Evolutionary conservation across 1,140 invertebrate genomes (phyloP), one percentile per base, ranked within the genome.

Genomic region (Thaumetopoea pityocampa): DNA sequence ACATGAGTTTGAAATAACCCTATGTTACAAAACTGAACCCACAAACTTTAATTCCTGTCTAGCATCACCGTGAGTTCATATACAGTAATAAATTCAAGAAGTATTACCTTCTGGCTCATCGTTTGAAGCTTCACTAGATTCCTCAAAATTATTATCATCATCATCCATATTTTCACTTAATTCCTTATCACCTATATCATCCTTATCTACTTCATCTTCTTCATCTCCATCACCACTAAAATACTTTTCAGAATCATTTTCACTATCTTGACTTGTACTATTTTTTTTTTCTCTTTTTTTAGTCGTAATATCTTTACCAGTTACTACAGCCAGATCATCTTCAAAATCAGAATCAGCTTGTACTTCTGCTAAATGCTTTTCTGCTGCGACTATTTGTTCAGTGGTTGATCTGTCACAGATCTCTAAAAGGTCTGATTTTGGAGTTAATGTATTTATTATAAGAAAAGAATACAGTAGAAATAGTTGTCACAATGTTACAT

Each of bases 381-480:
- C 90, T 16, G 88, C 87, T 56, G 87, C 84, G 5, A 88, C 83
- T 16, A 88, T 83, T 54, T 87, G 86, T 65, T 90, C 88, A 52
- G 91, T 88, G 30, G 90, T 92, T 37, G 92, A 88, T 33, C 88
- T 86, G 71, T 95, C 89, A 74, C 94, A 95, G 26, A 94, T 88
- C 83, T 96, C 93, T 50, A 96, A 68, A 47, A 94, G 66, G 89
- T 92, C 92, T 93, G 57, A 38, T 44, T 17, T 36, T 22, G 32
- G 29, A 47, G 33, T 44, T 55, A 51, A 58, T 42, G 14, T 27
- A 16, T 14, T 24, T 19, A n/a, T 32, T n/a, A n/a, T n/a, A n/a
- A n/a, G n/a, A n/a, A n/a, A n/a, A n/a, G n/a, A n/a, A n/a, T n/a
- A n/a, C n/a, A n/a, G n/a, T n/a, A n/a, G n/a, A n/a, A n/a, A n/a